Base-by-base conservation (phyloP, 2,113 vertebrate genomes). In the Cyanoliseus patagonus region DNA sequence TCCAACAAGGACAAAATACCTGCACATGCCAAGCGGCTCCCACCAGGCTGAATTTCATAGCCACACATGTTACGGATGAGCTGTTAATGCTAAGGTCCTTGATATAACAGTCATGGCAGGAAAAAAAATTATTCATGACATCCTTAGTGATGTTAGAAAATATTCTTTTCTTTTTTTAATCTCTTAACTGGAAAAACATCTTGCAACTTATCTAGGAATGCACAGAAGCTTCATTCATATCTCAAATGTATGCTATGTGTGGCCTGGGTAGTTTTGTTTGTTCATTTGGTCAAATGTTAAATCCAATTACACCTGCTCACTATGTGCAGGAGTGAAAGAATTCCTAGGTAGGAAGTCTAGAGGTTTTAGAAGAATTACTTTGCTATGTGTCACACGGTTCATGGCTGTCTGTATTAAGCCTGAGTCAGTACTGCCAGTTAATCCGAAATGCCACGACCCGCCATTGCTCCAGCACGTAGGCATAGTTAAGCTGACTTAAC, bases 211-310 rank as follows among this genome's bases (percentile, higher is more conserved):
- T 33, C 13, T 24, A 25, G 35, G 44, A 69, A 63, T 30, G 5
- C 3, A 0, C 41, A 39, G 49, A 7, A n/a, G 6, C 23, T 62
- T 31, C 1, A 0, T 46, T 79, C 31, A 5, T 2, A 2, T 51
- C n/a, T 86, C 62, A 0, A n/a, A 24, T 14, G 33, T 7, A 4
- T 19, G 30, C 51, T 88, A 2, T 19, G 24, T 39, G 51, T 67
- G 64, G 8, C 64, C 68, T 47, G 39, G 14, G 25, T 66, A 30
- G 23, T 3, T 73, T 77, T 19, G 8, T 49, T 49, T 51, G 57
- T 35, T 59, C 57, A 59, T 59, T n/a, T 59, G 13, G 13, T 35
- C 9, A 24, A 59, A 35, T 35, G 11, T 13, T 27, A 17, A 46
- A 22, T 52, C 46, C 15, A 12, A 2, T 75, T 87, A 41, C 47